A percentile compares a stretch with the other conserved stretches of the same genome.
phyloP scores from a whole-genome alignment of 2,797 vertebrate species.

The Hemibagrus guttatus region DNA sequence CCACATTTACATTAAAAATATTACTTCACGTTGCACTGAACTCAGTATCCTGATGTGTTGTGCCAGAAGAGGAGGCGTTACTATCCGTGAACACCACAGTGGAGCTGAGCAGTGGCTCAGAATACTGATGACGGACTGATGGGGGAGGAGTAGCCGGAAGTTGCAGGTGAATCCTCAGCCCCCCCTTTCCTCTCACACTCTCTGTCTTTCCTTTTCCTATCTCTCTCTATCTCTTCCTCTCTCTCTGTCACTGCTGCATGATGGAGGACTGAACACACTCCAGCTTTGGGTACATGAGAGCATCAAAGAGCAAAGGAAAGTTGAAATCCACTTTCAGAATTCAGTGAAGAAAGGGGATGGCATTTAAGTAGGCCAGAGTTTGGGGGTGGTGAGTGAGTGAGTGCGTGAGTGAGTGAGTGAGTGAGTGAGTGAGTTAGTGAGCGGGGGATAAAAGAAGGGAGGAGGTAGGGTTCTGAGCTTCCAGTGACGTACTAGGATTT shows the following conservation, averaged over 20 bases:
- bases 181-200: conserved; percentile 33
- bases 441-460: conserved; percentile 46
- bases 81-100: conserved; percentile 32
- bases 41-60: conserved; percentile 24
- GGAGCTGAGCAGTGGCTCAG: conserved; percentile 60
- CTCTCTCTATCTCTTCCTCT: background rate
- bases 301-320: conserved; percentile 47
- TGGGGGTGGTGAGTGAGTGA: conserved; percentile 34
- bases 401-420: conserved; percentile 13
- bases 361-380: conserved; percentile 48
- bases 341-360: conserved; percentile 23
- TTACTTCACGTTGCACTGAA: conserved; percentile 18
- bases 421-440: conserved; percentile 34
- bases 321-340: conserved; percentile 46
- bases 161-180: conserved; percentile 69
- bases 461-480: conserved; percentile 52
- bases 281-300: conserved; percentile 34
- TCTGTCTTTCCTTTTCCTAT: background rate
- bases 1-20: background rate
- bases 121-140: conserved; percentile 72
- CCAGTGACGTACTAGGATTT: conserved; percentile 71
- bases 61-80: conserved; percentile 34
- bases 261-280: conserved; percentile 32
- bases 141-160: conserved; percentile 49
- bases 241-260: conserved; percentile 47